Percentiles rank a stretch among this genome's conserved stretches.
Conservation (phyloP, 2,797 vertebrate genomes). For the Anguilla pacifica region DNA sequence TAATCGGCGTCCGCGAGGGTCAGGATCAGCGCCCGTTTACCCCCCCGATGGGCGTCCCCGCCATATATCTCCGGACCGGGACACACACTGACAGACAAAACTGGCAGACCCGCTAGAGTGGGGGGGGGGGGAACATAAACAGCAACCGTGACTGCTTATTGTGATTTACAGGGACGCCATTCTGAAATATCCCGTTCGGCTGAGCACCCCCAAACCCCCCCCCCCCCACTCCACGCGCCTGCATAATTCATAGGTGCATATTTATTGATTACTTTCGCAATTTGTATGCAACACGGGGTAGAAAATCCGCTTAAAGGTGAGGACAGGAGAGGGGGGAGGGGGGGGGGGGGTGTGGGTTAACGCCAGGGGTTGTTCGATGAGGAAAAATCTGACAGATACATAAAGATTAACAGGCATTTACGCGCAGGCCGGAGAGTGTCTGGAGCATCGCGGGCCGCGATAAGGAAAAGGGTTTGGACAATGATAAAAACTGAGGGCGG, state of each 20-base stretch:
- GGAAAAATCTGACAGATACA: slow-evolving; percentile 65
- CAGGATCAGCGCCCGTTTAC: slow-evolving; percentile 37
- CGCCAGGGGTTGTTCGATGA: slow-evolving; percentile 49
- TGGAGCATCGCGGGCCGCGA: slow-evolving; percentile 63
- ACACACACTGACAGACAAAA: neutral
- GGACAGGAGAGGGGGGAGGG: slow-evolving; percentile 41
- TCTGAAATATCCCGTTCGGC: slow-evolving; percentile 39
- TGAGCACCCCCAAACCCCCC: slow-evolving; percentile 24
- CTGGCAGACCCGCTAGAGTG: neutral
- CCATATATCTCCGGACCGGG: neutral
- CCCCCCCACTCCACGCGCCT: neutral
- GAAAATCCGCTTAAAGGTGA: slow-evolving; percentile 57
- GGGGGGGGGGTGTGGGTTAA: too few relatives aligned
- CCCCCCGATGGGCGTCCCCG: neutral
- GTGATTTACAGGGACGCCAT: slow-evolving; percentile 42
- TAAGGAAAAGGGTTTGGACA: slow-evolving; percentile 70
- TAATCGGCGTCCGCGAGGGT: slow-evolving; percentile 51
- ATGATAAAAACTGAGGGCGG: slow-evolving; percentile 72
- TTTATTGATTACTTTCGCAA: slow-evolving; percentile 69
- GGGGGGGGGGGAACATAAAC: slow-evolving; percentile 12
- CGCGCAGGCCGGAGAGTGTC: slow-evolving; percentile 52
- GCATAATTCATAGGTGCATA: slow-evolving; percentile 55
- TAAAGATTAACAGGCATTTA: slow-evolving; percentile 66
- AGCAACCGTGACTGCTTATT: slow-evolving; percentile 21
- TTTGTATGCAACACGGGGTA: slow-evolving; percentile 61